Percentiles rank a stretch among this genome's conserved stretches.
Conservation (phyloP, 2,797 vertebrate species). For the Anas capensis region DNA sequence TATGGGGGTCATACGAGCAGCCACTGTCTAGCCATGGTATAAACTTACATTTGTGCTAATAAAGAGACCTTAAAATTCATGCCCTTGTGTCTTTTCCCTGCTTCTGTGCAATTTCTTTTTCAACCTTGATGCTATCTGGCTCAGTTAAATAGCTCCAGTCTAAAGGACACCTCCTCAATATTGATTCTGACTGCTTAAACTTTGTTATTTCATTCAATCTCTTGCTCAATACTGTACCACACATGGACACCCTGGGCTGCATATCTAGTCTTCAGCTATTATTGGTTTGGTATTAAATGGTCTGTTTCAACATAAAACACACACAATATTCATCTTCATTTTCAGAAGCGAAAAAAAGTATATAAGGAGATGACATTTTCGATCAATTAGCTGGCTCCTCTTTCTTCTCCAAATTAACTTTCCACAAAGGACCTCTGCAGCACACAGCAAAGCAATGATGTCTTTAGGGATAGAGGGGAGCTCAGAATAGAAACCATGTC, state of each 20-base stretch:
- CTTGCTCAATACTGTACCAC: not conserved
- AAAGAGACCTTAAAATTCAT: constrained; percentile 11
- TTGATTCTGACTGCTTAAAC: constrained; percentile 41
- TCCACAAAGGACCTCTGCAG: not conserved
- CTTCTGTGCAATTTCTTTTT: constrained; percentile 19
- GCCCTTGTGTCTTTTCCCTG: not conserved
- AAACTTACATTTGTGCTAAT: not conserved
- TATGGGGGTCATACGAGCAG: not conserved
- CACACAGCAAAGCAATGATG: not conserved
- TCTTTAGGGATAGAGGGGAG: not conserved
- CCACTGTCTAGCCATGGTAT: not conserved
- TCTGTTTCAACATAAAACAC: constrained; percentile 39
- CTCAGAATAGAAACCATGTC: not conserved
- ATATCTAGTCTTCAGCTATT: constrained; percentile 10
- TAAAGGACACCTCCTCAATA: constrained; percentile 30
- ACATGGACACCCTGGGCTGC: not conserved
- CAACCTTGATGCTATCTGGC: constrained; percentile 44
- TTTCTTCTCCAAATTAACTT: constrained; percentile 28
- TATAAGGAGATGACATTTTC: constrained; percentile 46
- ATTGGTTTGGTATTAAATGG: constrained; percentile 38
- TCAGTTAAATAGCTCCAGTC: constrained; percentile 40
- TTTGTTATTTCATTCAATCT: constrained; percentile 52
- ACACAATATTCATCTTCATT: constrained; percentile 65
- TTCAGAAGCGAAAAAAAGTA: not conserved
- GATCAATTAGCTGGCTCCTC: constrained; percentile 46